Evolutionary conservation across 2,888 invertebrate species (phyloP).

Genomic region (Ochropleura plecta): DNA sequence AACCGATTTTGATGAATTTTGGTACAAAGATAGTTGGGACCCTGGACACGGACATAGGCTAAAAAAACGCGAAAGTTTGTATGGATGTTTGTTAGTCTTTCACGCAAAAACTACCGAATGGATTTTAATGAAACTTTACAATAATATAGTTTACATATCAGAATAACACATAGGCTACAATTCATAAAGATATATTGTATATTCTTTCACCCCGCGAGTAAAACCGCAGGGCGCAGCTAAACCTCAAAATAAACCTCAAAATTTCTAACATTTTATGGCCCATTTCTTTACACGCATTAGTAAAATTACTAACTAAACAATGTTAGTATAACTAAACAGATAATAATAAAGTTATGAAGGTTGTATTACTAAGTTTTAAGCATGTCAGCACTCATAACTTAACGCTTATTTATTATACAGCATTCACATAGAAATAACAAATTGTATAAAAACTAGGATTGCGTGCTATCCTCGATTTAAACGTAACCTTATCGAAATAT

Average conservation of each 20-base stretch:
- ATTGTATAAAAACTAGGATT: conserved; percentile 73
- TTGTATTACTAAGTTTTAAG: conserved; percentile 56
- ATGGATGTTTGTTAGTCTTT: too few species aligned
- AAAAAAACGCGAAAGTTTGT: too few species aligned
- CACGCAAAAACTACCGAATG: too few species aligned
- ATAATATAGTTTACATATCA: too few species aligned
- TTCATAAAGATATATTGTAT: too few species aligned
- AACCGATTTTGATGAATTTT: too few species aligned
- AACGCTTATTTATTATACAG: conserved; percentile 64
- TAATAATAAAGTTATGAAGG: conserved; percentile 55
- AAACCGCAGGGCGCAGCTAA: too few species aligned
- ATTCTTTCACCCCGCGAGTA: too few species aligned
- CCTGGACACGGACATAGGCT: too few species aligned
- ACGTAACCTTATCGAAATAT: conserved; percentile 72
- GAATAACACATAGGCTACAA: too few species aligned
- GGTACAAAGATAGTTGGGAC: too few species aligned
- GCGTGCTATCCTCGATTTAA: conserved; percentile 78
- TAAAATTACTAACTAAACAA: conserved; percentile 52
- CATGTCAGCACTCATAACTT: conserved; percentile 61
- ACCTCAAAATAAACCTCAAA: conserved; percentile 28
- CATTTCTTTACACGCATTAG: conserved; percentile 51
- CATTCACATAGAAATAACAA: conserved; percentile 73
- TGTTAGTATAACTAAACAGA: conserved; percentile 55
- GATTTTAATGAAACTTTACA: too few species aligned
- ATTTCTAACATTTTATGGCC: conserved; percentile 32